Evolutionary conservation across 1,140 invertebrate species (phyloP).

Genomic region (Drosophila subobscura): DNA sequence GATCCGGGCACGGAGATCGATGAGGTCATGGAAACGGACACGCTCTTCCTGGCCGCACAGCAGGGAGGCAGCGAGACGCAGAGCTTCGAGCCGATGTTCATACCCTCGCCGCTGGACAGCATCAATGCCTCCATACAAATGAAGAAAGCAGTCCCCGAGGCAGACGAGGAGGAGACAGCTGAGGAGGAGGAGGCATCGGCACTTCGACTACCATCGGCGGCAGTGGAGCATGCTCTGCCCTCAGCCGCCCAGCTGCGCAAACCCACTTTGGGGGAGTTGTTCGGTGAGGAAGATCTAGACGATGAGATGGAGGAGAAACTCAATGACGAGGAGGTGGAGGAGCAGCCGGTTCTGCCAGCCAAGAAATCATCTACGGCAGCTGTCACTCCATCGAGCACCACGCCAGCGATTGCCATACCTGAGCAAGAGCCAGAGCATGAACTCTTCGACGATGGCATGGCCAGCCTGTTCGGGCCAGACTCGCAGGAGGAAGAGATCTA

Average conservation of each 20-base stretch:
- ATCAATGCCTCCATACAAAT: slow-evolving; percentile 84
- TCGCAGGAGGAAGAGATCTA: slow-evolving; percentile 39
- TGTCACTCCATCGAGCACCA: background rate
- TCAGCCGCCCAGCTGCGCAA: slow-evolving; percentile 53
- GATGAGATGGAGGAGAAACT: slow-evolving; percentile 17
- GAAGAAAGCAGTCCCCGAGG: slow-evolving; percentile 59
- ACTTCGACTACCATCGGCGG: slow-evolving; percentile 52
- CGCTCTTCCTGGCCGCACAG: slow-evolving; percentile 74
- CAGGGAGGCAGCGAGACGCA: slow-evolving; percentile 84
- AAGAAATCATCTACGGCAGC: slow-evolving; percentile 1
- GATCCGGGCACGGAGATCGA: slow-evolving; percentile 84
- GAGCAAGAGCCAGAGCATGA: background rate
- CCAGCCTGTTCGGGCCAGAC: slow-evolving; percentile 46
- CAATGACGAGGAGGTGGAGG: slow-evolving; percentile 16
- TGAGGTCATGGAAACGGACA: slow-evolving; percentile 84
- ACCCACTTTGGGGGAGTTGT: slow-evolving; percentile 77
- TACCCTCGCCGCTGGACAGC: slow-evolving; percentile 87
- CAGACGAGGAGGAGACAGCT: too few species aligned
- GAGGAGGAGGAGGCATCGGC: slow-evolving; percentile 29
- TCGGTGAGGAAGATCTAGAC: slow-evolving; percentile 12
- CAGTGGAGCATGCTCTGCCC: slow-evolving; percentile 57
- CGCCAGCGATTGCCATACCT: background rate
- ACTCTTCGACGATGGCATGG: slow-evolving; percentile 32
- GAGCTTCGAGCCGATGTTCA: slow-evolving; percentile 89
- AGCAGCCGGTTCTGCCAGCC: background rate